Base-by-base conservation (phyloP, 2,888 invertebrate species). In the Drosophila prostipennis region DNA sequence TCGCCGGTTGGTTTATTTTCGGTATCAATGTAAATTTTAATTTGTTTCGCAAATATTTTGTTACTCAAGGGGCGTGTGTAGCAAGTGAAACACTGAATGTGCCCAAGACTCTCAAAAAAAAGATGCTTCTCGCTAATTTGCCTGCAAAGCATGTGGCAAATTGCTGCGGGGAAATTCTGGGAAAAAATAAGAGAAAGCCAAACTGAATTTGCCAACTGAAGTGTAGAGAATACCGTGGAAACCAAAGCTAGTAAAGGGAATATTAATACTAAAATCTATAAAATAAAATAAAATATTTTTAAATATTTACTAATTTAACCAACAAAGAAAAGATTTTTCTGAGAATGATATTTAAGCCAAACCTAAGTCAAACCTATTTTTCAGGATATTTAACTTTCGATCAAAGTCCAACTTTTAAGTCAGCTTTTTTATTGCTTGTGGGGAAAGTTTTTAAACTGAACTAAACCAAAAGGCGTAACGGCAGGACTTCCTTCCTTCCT, bases 11-110 rank as follows among this genome's bases (percentile, higher is more conserved):
- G 26, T 64, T 65, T 64, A 51, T 51, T 61, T 68, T 69, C 26
- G 74, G 80, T 83, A 83, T 84, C 87, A 83, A 80, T 86, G 82
- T 86, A 86, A 80, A 83, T 80, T 83, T 86, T 86, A 83, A 83
- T 83, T 83, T 83, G 84, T 79, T 83, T 83, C 63, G 81, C 84
- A 83, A 83, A 83, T 83, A 86, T 69, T 86, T 83, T 79, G 64
- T 42, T 43, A 52, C 81, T 69, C 56, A 58, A 46, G 29, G 49
- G 19, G 53, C 13, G 13, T 26, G 40, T 29, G 53, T 16, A 26
- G 54, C 32, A 23, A 19, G 7, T 11, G 10, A 13, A 23, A 23
- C 32, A 56, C 37, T 23, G 54, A 53, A 57, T 49, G 63, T 26
- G 19, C 19, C 43, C 61, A 16, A 13, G 51, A 51, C 36, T 32